Conservation (phyloP, 2,113 vertebrate genomes). For the Synchiropus splendidus region DNA sequence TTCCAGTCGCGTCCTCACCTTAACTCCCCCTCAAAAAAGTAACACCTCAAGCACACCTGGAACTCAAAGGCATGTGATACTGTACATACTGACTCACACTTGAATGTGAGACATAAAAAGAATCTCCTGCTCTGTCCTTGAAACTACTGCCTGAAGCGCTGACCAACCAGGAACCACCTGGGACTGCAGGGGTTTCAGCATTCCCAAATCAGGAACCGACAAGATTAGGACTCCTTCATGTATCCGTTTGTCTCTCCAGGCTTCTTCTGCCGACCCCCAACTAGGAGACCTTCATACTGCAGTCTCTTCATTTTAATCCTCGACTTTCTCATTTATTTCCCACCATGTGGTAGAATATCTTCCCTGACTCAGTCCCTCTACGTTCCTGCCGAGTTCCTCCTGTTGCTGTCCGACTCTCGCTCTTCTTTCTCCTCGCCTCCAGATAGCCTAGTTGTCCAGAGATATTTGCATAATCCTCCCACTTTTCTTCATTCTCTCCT, state of each 20-base stretch:
- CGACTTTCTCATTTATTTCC: slow-evolving; percentile 41
- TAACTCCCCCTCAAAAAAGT: too few species aligned
- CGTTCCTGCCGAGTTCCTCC: slow-evolving; percentile 12
- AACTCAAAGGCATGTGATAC: too few species aligned
- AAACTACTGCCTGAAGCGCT: slow-evolving; percentile 20
- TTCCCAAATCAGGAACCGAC: slow-evolving; percentile 29
- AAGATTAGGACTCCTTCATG: slow-evolving; percentile 47
- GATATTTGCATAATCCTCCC: slow-evolving; percentile 48
- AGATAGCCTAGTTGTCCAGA: slow-evolving; percentile 28
- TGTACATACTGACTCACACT: neutral
- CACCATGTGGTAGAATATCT: slow-evolving; percentile 18
- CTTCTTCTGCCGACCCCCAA: slow-evolving; percentile 20
- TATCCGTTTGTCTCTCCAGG: slow-evolving; percentile 19
- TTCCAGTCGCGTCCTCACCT: too few species aligned
- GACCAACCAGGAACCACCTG: slow-evolving; percentile 32
- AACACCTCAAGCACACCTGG: too few species aligned
- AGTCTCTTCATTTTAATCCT: slow-evolving; percentile 10
- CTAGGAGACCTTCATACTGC: slow-evolving; percentile 12
- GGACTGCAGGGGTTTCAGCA: slow-evolving; percentile 28
- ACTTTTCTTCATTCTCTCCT: slow-evolving; percentile 5
- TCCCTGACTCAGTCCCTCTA: slow-evolving; percentile 2
- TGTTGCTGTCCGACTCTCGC: too few species aligned
- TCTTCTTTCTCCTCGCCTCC: slow-evolving; percentile 3
- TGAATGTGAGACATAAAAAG: slow-evolving; percentile 13
- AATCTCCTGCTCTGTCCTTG: slow-evolving; percentile 22